phyloP scores from a whole-genome alignment of 2,113 vertebrate genomes.

The Amphiprion ocellaris region DNA sequence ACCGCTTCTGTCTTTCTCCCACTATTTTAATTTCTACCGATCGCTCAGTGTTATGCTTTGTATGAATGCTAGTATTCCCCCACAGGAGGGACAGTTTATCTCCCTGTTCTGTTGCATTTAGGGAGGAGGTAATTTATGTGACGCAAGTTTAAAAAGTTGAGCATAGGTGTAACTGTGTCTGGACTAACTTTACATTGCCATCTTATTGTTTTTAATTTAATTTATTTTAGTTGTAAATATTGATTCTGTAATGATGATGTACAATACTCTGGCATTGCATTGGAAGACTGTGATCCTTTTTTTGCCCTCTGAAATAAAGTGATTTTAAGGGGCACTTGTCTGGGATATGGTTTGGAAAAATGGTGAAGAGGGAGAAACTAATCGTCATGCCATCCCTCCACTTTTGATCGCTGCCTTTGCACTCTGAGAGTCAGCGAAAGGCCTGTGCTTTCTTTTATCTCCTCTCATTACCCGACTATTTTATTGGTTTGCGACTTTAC shows the following conservation, averaged over 20 bases:
- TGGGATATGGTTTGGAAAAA: conserved; percentile 40
- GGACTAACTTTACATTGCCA: conserved; percentile 53
- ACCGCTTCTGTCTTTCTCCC: not conserved
- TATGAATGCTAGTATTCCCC: conserved; percentile 61
- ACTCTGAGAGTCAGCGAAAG: conserved; percentile 5
- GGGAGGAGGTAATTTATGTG: not conserved
- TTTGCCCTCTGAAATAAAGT: conserved; percentile 84
- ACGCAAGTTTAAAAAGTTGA: conserved; percentile 33
- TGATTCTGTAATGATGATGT: conserved; percentile 73
- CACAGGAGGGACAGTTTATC: conserved; percentile 10
- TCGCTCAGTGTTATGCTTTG: conserved; percentile 49
- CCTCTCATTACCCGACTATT: conserved; percentile 54
- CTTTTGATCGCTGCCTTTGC: conserved; percentile 4
- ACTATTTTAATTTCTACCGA: conserved; percentile 9
- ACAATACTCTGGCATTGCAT: conserved; percentile 72
- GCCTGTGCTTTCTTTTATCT: conserved; percentile 45
- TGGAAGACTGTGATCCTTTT: conserved; percentile 72
- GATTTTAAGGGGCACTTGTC: conserved; percentile 74
- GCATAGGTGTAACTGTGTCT: conserved; percentile 49
- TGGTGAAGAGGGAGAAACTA: not conserved
- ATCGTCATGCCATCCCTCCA: conserved; percentile 23
- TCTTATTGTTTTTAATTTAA: conserved; percentile 76
- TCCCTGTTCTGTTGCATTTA: conserved; percentile 14
- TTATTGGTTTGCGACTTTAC: conserved; percentile 51
- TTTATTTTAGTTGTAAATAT: conserved; percentile 86